Percentiles rank a stretch among this genome's conserved stretches.
Evolutionary conservation across 2,888 invertebrate genomes (phyloP).

Genomic region (Catocala sponsa): DNA sequence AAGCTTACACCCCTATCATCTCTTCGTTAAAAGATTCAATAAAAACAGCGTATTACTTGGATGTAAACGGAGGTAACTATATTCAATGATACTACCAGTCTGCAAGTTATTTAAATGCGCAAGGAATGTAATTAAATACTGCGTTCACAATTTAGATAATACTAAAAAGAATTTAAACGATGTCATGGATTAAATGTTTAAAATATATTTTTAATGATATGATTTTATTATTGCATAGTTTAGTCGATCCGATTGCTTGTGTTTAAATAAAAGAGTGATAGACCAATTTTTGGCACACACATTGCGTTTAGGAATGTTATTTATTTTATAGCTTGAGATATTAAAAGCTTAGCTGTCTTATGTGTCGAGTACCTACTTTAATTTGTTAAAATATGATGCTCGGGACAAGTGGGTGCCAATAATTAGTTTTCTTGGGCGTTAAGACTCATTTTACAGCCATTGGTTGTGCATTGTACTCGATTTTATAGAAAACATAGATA

Average conservation of each 20-base stretch:
- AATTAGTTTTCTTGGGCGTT: conserved; percentile 21
- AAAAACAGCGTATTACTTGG: conserved; percentile 44
- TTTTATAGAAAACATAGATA: conserved; percentile 30
- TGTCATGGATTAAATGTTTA: conserved; percentile 51
- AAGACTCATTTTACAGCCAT: conserved; percentile 23
- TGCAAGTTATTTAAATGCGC: conserved; percentile 50
- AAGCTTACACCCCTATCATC: conserved; percentile 55
- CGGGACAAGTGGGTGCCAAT: conserved; percentile 38
- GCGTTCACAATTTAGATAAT: conserved; percentile 32
- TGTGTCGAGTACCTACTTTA: neutral
- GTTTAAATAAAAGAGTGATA: conserved; percentile 14
- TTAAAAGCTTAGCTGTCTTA: neutral
- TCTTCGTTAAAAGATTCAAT: conserved; percentile 52
- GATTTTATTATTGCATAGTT: conserved; percentile 52
- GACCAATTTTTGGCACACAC: conserved; percentile 38
- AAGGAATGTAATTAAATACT: conserved; percentile 54
- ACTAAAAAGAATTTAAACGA: conserved; percentile 28
- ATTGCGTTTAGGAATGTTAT: conserved; percentile 7
- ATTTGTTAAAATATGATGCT: neutral
- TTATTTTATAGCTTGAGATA: neutral
- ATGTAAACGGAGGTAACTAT: conserved; percentile 52
- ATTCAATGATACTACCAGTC: conserved; percentile 41
- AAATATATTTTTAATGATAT: conserved; percentile 52
- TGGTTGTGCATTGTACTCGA: conserved; percentile 54
- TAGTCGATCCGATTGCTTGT: conserved; percentile 24